These are phyloP conservation scores for Aldrovandia affinis DNA, from an alignment of 2,797 vertebrate species.

Conservation along the genomic window DNA sequence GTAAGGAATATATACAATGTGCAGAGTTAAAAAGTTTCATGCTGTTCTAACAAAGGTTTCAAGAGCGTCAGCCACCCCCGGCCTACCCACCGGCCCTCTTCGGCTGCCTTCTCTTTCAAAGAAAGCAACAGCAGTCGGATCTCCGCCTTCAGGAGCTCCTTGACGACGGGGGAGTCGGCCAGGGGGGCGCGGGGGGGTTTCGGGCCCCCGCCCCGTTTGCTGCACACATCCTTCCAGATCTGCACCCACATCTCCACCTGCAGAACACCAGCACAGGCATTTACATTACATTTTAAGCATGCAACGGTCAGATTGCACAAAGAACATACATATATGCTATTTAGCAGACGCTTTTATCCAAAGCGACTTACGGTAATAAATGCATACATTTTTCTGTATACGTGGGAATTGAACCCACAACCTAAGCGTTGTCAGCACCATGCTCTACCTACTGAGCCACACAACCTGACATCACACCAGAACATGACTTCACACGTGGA, in stretches of 20 bases:
- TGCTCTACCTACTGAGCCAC: too few relatives aligned
- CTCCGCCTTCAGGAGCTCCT: constrained; percentile 71
- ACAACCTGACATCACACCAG: too few relatives aligned
- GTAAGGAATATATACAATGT: too few relatives aligned
- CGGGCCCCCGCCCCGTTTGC: constrained; percentile 25
- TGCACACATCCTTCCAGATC: constrained; percentile 59
- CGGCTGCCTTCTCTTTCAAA: constrained; percentile 64
- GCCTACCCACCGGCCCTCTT: constrained; percentile 68
- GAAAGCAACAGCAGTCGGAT: constrained; percentile 69
- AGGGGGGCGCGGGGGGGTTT: constrained; percentile 45
- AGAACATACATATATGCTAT: too few relatives aligned
- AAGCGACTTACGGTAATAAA: too few relatives aligned
- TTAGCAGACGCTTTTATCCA: too few relatives aligned
- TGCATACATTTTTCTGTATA: too few relatives aligned
- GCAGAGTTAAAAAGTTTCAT: too few relatives aligned
- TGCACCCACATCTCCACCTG: constrained; percentile 66
- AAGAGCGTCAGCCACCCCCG: not conserved
- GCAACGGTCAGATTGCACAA: not conserved
- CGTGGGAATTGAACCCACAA: too few relatives aligned
- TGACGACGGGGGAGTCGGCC: constrained; percentile 69
- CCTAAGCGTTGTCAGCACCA: too few relatives aligned
- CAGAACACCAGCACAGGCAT: constrained; percentile 4
- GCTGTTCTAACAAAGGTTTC: not conserved
- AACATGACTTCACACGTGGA: too few relatives aligned
- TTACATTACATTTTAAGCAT: too few relatives aligned